These are phyloP conservation scores for Philhelius pedissequus DNA, from an alignment of 2,888 invertebrate genomes.

Conservation along the genomic window DNA sequence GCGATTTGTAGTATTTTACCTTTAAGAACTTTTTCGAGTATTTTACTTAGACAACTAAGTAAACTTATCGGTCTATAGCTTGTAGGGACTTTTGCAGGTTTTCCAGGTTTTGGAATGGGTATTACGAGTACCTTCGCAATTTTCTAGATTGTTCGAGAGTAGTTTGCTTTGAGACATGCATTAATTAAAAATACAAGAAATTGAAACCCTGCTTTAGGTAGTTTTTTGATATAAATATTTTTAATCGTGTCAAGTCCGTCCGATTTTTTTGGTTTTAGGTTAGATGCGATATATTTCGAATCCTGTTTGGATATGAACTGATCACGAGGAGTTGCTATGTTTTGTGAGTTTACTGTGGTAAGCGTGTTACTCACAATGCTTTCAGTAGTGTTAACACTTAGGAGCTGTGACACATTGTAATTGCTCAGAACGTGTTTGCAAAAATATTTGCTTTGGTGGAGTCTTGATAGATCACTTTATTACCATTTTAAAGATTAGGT, in stretches of 20 bases:
- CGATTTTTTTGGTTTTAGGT: not conserved
- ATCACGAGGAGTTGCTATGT: not conserved
- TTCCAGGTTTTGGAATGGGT: not conserved
- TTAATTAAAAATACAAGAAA: no score
- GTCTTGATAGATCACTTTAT: not conserved
- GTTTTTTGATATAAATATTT: not conserved
- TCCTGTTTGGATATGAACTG: not conserved
- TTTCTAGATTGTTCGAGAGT: not conserved
- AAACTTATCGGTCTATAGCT: not conserved
- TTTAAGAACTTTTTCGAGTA: not conserved
- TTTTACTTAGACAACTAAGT: not conserved
- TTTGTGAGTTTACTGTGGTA: not conserved
- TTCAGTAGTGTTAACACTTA: not conserved
- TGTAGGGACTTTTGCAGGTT: not conserved
- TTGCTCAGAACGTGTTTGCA: not conserved
- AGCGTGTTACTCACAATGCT: not conserved
- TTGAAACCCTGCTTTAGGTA: not conserved
- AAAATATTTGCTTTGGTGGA: not conserved
- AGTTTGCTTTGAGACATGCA: no score
- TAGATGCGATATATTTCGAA: not conserved
- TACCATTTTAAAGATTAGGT: not conserved
- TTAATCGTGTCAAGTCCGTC: no score
- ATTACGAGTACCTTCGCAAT: not conserved
- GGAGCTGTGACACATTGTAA: not conserved
- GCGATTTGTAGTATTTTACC: not conserved